A percentile compares a stretch with the other conserved stretches of the same genome.
These are phyloP conservation scores for Chroicocephalus ridibundus DNA, from an alignment of 2,113 vertebrate genomes.

Conservation along the genomic window DNA sequence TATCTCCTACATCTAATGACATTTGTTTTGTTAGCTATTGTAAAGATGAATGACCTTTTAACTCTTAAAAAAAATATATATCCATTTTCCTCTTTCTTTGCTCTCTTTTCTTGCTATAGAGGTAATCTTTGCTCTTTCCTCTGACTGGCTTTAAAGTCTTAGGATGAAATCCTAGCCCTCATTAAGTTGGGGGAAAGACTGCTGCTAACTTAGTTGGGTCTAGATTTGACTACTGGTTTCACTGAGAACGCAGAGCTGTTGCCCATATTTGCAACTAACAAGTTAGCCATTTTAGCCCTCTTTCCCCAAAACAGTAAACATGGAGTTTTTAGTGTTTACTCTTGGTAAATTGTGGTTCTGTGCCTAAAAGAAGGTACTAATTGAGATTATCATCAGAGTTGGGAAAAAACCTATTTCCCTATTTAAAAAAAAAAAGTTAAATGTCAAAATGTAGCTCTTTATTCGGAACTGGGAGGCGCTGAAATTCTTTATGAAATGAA, in stretches of 20 bases:
- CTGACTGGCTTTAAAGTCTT: not conserved
- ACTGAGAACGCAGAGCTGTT: not conserved
- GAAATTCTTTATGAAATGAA: not conserved
- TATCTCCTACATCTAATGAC: slow-evolving; percentile 56
- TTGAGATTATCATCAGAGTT: not conserved
- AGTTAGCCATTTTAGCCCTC: not conserved
- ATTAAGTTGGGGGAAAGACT: not conserved
- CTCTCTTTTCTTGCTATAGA: not conserved
- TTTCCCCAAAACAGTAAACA: not conserved
- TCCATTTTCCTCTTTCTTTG: slow-evolving; percentile 19
- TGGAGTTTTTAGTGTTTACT: not conserved
- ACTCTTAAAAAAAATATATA: not conserved
- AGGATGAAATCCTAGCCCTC: not conserved
- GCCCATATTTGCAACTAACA: not conserved
- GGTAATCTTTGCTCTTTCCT: not conserved
- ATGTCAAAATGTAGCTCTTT: not conserved
- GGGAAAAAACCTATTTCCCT: not conserved
- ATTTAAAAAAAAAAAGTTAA: not conserved
- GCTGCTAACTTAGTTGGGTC: not conserved
- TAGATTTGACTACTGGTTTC: not conserved
- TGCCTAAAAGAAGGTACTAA: not conserved
- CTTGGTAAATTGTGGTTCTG: not conserved
- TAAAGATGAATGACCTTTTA: slow-evolving; percentile 68
- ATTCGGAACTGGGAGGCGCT: not conserved
- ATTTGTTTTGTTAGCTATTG: slow-evolving; percentile 66